These are phyloP conservation scores for Microcaecilia unicolor DNA, from an alignment of 2,797 vertebrate genomes.

Conservation along the genomic window DNA sequence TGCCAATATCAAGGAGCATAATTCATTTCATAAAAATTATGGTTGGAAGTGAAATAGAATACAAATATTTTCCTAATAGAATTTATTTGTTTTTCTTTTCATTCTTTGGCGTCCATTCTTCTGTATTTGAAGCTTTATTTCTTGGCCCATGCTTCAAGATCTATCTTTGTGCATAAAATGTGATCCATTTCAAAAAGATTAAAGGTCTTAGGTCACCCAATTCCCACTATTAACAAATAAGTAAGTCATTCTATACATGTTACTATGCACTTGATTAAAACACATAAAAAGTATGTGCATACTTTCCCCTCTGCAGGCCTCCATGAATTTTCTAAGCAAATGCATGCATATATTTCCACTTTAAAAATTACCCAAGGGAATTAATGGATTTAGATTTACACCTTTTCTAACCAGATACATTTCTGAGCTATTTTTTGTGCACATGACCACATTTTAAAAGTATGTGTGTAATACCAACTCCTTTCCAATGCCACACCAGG, in stretches of 20 bases:
- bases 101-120: conserved; percentile 28
- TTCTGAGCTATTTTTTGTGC: too few relatives aligned
- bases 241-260: background rate
- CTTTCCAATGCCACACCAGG: too few relatives aligned
- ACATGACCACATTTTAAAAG: too few relatives aligned
- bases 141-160: conserved; percentile 5
- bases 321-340: too few relatives aligned
- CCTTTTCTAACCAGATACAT: too few relatives aligned
- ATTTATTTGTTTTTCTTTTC: conserved; percentile 37
- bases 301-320: too few relatives aligned
- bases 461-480: too few relatives aligned
- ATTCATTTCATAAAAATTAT: conserved; percentile 29
- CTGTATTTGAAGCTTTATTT: conserved; percentile 14
- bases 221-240: background rate
- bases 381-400: too few relatives aligned
- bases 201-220: background rate
- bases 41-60: conserved; percentile 37
- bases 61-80: conserved; percentile 28
- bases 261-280: background rate
- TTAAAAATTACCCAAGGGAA: too few relatives aligned
- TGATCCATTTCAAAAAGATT: background rate
- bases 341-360: too few relatives aligned
- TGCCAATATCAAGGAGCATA: conserved; percentile 23
- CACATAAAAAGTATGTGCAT: too few relatives aligned
- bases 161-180: background rate